Evolutionary conservation across 2,113 vertebrate species (phyloP).

Genomic region (Oncorhynchus keta): DNA sequence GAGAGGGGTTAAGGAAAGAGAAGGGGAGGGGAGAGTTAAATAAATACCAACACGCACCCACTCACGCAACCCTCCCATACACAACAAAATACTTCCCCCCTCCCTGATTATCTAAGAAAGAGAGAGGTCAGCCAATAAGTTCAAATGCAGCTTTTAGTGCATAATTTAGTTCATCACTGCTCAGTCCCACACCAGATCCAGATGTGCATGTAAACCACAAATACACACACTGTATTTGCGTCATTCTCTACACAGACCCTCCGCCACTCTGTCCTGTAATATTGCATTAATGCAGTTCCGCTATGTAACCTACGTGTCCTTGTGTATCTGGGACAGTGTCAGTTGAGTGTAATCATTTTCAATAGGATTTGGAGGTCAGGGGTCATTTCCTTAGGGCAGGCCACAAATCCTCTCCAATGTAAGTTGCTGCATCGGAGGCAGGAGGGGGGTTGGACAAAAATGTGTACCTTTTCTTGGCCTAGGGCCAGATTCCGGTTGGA

Average conservation of each 20-base stretch:
- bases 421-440: constrained; percentile 45
- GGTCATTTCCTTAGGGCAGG: constrained; percentile 53
- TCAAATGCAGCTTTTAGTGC: background rate
- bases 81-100: background rate
- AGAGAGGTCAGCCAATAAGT: background rate
- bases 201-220: background rate
- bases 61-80: background rate
- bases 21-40: constrained; percentile 3
- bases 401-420: constrained; percentile 54
- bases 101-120: background rate
- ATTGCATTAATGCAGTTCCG: background rate
- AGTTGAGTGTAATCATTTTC: constrained; percentile 46
- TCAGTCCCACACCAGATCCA: background rate
- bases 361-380: constrained; percentile 60
- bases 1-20: background rate
- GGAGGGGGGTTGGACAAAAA: background rate
- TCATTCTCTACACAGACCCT: background rate
- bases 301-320: background rate
- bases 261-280: too few species aligned
- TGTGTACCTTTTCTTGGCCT: too few species aligned
- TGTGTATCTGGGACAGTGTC: constrained; percentile 49
- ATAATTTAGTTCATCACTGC: background rate
- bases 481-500: too few species aligned
- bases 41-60: background rate
- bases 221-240: background rate